phyloP scores from a whole-genome alignment of 2,888 invertebrate genomes.

The Trachelus tabidus region DNA sequence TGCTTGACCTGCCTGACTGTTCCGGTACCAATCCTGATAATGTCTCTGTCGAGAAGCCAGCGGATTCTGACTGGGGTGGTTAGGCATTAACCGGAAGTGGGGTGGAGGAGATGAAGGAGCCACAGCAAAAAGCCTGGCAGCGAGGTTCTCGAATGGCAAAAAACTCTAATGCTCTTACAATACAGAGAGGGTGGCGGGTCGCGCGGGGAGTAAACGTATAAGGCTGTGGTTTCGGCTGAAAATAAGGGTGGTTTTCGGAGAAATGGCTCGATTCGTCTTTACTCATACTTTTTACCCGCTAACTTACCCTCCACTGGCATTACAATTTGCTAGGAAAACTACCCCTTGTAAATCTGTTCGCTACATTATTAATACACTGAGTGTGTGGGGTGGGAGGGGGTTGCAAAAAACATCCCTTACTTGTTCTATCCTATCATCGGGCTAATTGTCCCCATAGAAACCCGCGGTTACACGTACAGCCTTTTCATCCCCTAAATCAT shows the following conservation, averaged over 20 bases:
- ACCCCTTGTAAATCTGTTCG: slow-evolving; percentile 19
- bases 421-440: not conserved
- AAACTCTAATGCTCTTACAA: slow-evolving; percentile 20
- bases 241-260: not conserved
- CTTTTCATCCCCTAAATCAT: not conserved
- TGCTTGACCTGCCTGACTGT: not conserved
- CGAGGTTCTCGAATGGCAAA: slow-evolving; percentile 5
- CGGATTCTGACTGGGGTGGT: not conserved
- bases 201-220: not conserved
- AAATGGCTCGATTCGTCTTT: not conserved
- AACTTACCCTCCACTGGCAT: not conserved
- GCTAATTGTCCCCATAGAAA: slow-evolving; percentile 11
- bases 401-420: slow-evolving; percentile 13
- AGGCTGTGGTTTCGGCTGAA: not conserved
- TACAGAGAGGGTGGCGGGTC: slow-evolving; percentile 11
- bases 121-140: slow-evolving; percentile 7
- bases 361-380: slow-evolving; percentile 17
- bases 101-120: not conserved
- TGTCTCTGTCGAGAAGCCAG: not conserved
- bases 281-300: not conserved
- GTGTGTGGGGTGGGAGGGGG: not conserved
- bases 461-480: not conserved
- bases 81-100: not conserved
- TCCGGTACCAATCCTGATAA: not conserved
- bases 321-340: not conserved